Conservation (phyloP, 2,888 invertebrate species). For the Cantharis lateralis region DNA sequence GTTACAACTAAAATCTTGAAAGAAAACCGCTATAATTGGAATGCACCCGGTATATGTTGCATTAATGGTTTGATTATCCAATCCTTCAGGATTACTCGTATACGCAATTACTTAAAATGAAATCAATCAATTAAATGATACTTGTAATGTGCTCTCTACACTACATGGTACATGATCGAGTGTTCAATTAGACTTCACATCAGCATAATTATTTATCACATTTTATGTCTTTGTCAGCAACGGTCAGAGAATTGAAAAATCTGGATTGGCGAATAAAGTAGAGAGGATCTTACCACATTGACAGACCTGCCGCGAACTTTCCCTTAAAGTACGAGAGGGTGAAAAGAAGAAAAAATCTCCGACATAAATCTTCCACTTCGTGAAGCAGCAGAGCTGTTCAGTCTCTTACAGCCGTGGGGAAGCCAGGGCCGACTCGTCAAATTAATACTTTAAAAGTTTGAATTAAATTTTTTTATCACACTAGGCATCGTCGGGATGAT, state of each 20-base stretch:
- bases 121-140: not conserved
- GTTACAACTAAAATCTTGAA: not conserved
- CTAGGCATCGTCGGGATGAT: not conserved
- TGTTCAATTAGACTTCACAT: not conserved
- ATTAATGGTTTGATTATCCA: not conserved
- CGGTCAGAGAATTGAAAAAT: slow-evolving; percentile 36
- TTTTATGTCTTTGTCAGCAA: slow-evolving; percentile 3
- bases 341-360: slow-evolving; percentile 37
- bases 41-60: not conserved
- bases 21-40: not conserved
- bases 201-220: no score
- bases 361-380: slow-evolving; percentile 40
- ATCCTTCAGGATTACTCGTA: not conserved
- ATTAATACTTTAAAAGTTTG: not conserved
- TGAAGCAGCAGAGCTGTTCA: slow-evolving; percentile 33
- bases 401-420: slow-evolving; percentile 27
- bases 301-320: slow-evolving; percentile 36
- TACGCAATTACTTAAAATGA: not conserved
- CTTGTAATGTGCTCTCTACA: not conserved
- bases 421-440: slow-evolving; percentile 24
- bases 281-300: slow-evolving; percentile 35
- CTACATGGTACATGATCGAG: not conserved
- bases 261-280: slow-evolving; percentile 35
- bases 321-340: slow-evolving; percentile 26
- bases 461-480: not conserved